Percentiles rank a stretch among this genome's conserved stretches.
These are phyloP conservation scores for Chionoecetes opilio DNA, from an alignment of 1,140 invertebrate genomes.

Conservation along the genomic window DNA sequence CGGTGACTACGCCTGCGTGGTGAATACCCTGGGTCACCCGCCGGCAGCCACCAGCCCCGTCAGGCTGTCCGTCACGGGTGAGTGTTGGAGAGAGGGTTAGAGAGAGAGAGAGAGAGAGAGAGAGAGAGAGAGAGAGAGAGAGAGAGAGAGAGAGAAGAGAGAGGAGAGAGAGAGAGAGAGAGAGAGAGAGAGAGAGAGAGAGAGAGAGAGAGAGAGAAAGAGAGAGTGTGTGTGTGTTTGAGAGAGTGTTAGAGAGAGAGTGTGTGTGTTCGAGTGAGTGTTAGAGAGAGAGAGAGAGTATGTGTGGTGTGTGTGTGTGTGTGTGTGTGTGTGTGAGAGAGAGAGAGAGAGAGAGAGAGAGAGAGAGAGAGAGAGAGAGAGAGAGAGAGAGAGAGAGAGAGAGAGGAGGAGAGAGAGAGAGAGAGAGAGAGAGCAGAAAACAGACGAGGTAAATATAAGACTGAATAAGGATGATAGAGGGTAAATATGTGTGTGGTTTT, in stretches of 20 bases:
- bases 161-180: neutral
- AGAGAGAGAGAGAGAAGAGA: neutral
- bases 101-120: neutral
- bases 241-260: neutral
- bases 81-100: conserved; percentile 76
- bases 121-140: neutral
- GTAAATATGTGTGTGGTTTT: too few species aligned
- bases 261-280: too few species aligned
- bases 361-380: neutral
- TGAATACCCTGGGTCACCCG: conserved; percentile 87
- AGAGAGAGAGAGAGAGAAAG: neutral
- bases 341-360: neutral
- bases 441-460: too few species aligned
- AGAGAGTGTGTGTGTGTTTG: too few species aligned
- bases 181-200: neutral
- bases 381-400: conserved; percentile 18
- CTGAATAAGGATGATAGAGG: too few species aligned
- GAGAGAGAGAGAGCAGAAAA: neutral
- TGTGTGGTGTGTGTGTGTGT: too few species aligned
- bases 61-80: conserved; percentile 87
- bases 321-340: too few species aligned
- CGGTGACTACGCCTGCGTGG: conserved; percentile 89
- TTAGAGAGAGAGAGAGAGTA: neutral
- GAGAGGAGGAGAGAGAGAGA: neutral
- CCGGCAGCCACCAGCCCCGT: conserved; percentile 86